A percentile compares a stretch with the other conserved stretches of the same genome.
Conservation (phyloP, 2,797 vertebrate genomes). For the Pseudotriccus pelzelni region DNA sequence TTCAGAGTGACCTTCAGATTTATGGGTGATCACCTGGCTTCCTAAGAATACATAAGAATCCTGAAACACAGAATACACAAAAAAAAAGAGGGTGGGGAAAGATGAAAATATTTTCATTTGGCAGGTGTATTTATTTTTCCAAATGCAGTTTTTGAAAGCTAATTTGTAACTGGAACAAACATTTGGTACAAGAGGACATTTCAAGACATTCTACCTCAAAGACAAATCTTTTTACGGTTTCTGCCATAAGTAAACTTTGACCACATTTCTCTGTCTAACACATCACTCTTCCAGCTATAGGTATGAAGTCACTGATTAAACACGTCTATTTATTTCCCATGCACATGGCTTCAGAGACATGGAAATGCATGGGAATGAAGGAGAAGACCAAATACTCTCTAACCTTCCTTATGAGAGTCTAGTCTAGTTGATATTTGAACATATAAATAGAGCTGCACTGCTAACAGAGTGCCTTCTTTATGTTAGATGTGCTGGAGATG, state of each 20-base stretch:
- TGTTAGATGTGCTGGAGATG: constrained; percentile 18
- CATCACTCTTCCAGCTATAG: not conserved
- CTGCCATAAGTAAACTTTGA: not conserved
- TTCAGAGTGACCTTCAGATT: not conserved
- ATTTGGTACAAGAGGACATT: not conserved
- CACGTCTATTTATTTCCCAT: not conserved
- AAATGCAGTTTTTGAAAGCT: not conserved
- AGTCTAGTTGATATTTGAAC: not conserved
- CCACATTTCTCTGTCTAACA: not conserved
- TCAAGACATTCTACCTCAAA: not conserved
- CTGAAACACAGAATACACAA: not conserved
- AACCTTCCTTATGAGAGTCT: not conserved
- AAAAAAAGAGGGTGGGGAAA: not conserved
- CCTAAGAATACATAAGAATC: not conserved
- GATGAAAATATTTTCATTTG: not conserved
- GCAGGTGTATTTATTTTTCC: not conserved
- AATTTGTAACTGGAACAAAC: not conserved
- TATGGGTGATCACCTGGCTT: not conserved
- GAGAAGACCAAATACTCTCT: not conserved
- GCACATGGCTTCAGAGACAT: not conserved
- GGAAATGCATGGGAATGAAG: not conserved
- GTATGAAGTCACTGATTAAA: not conserved
- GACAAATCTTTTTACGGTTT: not conserved
- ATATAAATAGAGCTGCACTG: not conserved
- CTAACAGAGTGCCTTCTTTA: not conserved